Evolutionary conservation across 2,797 vertebrate genomes (phyloP).

Genomic region (Esox masquinongy): DNA sequence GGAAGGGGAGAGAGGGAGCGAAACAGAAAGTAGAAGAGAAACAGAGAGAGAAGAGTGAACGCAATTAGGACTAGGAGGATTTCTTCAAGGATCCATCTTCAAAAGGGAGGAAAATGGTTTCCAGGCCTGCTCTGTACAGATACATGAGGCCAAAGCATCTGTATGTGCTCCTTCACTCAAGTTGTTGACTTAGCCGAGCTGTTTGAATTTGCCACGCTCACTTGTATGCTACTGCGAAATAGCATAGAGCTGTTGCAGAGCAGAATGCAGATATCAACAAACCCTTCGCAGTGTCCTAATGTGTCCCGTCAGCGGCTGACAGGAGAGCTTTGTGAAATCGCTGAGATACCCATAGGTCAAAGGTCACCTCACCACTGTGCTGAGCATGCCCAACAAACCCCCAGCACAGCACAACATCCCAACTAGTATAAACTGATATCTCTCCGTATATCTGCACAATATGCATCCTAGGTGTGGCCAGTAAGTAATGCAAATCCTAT

Average conservation of each 20-base stretch:
- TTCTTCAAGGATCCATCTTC: conserved; percentile 58
- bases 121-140: conserved; percentile 49
- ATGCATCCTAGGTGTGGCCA: neutral
- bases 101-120: conserved; percentile 44
- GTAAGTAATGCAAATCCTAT: neutral
- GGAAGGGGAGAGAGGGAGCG: neutral
- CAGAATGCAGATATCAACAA: conserved; percentile 51
- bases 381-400: neutral
- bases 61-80: conserved; percentile 55
- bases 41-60: conserved; percentile 19
- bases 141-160: conserved; percentile 45
- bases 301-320: conserved; percentile 4
- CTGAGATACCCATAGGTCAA: conserved; percentile 11
- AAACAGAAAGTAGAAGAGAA: neutral
- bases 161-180: conserved; percentile 43
- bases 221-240: conserved; percentile 12
- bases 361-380: conserved; percentile 1
- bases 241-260: conserved; percentile 4
- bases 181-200: conserved; percentile 61
- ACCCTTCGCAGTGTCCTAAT: conserved; percentile 23
- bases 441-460: conserved; percentile 7
- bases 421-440: conserved; percentile 36
- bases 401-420: conserved; percentile 1
- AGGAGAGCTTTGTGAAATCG: neutral
- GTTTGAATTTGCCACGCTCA: conserved; percentile 48